Evolutionary conservation across 2,888 invertebrate genomes (phyloP).

Genomic region (Himalopsyche anomala): DNA sequence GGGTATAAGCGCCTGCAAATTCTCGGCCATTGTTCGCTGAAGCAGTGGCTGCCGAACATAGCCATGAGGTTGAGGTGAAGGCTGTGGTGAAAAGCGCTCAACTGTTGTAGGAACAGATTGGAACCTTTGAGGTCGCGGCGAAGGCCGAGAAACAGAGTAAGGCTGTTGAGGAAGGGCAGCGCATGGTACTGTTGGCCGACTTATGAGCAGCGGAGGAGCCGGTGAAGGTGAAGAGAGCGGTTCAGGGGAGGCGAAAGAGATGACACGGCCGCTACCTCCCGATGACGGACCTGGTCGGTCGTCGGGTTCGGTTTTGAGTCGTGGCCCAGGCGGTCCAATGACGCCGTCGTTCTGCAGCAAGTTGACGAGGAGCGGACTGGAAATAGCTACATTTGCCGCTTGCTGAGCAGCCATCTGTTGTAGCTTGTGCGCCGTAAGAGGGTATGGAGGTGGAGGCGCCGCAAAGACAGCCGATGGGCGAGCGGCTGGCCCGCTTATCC

Average conservation of each 20-base stretch:
- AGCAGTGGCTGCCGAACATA: slow-evolving; percentile 67
- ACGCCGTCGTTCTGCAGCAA: slow-evolving; percentile 87
- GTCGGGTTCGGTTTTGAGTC: slow-evolving; percentile 69
- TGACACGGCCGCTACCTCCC: slow-evolving; percentile 70
- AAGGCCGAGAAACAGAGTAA: slow-evolving; percentile 53
- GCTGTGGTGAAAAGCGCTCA: slow-evolving; percentile 65
- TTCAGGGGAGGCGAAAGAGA: slow-evolving; percentile 67
- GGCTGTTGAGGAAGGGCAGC: slow-evolving; percentile 6
- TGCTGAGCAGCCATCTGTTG: slow-evolving; percentile 67
- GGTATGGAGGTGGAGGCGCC: slow-evolving; percentile 66
- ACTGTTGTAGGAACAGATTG: slow-evolving; percentile 66
- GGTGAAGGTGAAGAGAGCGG: slow-evolving; percentile 66
- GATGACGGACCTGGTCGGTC: slow-evolving; percentile 66
- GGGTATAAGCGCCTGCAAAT: slow-evolving; percentile 73
- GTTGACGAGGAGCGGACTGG: slow-evolving; percentile 93
- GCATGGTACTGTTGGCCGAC: slow-evolving; percentile 53
- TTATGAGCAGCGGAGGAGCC: slow-evolving; percentile 64
- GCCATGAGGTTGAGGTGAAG: slow-evolving; percentile 66
- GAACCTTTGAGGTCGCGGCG: slow-evolving; percentile 62
- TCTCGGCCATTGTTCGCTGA: slow-evolving; percentile 65
- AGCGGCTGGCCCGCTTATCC: slow-evolving; percentile 67
- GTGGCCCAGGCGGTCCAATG: slow-evolving; percentile 69
- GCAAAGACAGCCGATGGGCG: slow-evolving; percentile 65
- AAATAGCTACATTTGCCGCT: slow-evolving; percentile 82
- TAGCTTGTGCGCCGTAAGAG: slow-evolving; percentile 64